These are phyloP conservation scores for Echeneis naucrates DNA, from an alignment of 2,797 vertebrate genomes.

Conservation along the genomic window DNA sequence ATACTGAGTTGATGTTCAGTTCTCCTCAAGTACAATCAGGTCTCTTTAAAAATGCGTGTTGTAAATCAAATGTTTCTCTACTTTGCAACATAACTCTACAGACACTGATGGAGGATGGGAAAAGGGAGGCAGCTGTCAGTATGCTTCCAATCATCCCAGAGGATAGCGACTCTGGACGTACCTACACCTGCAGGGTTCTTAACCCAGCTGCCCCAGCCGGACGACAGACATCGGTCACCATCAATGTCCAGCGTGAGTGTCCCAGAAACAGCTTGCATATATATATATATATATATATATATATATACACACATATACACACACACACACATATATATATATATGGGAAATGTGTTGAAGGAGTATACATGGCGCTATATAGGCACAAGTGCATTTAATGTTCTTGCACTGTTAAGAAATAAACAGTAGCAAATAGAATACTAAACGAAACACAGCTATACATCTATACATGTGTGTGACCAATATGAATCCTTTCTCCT, in stretches of 20 bases:
- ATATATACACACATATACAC: no score
- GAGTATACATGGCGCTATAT: neutral
- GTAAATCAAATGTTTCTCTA: slow-evolving; percentile 25
- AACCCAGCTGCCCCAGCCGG: slow-evolving; percentile 90
- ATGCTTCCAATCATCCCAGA: slow-evolving; percentile 89
- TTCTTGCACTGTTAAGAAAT: slow-evolving; percentile 6
- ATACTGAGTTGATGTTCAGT: slow-evolving; percentile 23
- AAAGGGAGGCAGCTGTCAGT: slow-evolving; percentile 87
- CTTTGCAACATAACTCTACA: slow-evolving; percentile 57
- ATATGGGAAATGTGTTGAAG: no score
- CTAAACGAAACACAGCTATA: neutral
- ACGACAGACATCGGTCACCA: slow-evolving; percentile 89
- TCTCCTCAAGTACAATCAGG: neutral
- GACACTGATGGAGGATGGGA: slow-evolving; percentile 87
- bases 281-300: no score
- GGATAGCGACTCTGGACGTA: slow-evolving; percentile 88
- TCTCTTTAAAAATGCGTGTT: neutral
- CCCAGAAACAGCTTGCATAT: slow-evolving; percentile 2
- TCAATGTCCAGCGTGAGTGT: slow-evolving; percentile 92
- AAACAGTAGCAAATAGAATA: neutral
- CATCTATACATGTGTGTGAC: neutral
- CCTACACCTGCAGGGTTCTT: slow-evolving; percentile 90
- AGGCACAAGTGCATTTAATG: slow-evolving; percentile 7
- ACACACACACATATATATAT: no score
- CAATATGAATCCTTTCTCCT: slow-evolving; percentile 31